Base-by-base conservation (phyloP, 2,888 invertebrate species). In the Osedax fenrisi region DNA sequence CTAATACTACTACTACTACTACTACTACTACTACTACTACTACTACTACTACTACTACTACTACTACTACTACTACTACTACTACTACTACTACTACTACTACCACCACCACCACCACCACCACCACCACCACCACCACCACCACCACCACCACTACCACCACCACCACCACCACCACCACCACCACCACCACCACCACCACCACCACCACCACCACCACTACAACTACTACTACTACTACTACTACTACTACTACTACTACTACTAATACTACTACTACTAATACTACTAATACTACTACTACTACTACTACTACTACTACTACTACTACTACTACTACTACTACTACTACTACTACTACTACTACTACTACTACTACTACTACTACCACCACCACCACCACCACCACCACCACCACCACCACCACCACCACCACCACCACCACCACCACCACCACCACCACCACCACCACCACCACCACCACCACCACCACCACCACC, bases 311-410 rank as follows among this genome's bases (percentile, higher is more conserved):
- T 70, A 72, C 72, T 70, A 72, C 72, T 70, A 72, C 67, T 70
- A 72, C 72, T 70, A 72, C 67, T 70, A 72, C 72, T 70, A 72
- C 72, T 2, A 72, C 72, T 72, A 72, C 72, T 2, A 72, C 72
- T 72, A 72, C 72, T 68, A 72, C 68, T 72, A 72, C 72, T 68
- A 72, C 72, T 72, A 72, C 72, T 68, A 72, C 72, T 72, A 72
- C 68, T 25, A 67, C 64, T 72, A 72, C 73, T 26, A 70, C 70
- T 70, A 70, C 70, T 26, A 70, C 70, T 70, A 73, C 66, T 68
- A 72, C 66, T 72, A 72, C 72, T n/a, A 56, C 56, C 17, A 56
- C 56, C 17, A 56, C 56, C 17, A 56, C 56, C 17, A 56, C 56
- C 17, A 56, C 56, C 17, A 56, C 56, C 17, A 56, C 56, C 17